phyloP scores from a whole-genome alignment of 2,113 vertebrate species.

The Microtus montanus region DNA sequence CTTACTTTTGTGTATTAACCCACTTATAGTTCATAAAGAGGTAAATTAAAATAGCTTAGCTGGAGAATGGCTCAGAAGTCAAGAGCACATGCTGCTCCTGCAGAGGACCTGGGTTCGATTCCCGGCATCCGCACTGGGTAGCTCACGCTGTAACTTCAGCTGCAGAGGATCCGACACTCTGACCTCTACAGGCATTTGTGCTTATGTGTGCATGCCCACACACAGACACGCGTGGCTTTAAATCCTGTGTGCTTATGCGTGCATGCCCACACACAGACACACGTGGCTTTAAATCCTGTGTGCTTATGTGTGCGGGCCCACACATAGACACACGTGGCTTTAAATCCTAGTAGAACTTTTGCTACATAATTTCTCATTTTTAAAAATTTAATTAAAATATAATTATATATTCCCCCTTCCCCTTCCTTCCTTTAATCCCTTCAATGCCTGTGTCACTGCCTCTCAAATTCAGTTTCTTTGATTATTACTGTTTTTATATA shows the following conservation, averaged over 20 bases:
- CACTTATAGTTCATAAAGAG: conserved; percentile 15
- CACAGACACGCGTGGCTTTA: background rate
- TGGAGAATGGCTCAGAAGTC: no score
- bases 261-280: background rate
- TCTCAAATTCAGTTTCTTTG: background rate
- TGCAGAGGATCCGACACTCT: background rate
- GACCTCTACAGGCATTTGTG: background rate
- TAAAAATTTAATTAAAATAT: background rate
- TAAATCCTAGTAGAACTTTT: background rate
- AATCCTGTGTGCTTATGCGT: no score
- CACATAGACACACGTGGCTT: background rate
- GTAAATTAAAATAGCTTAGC: conserved; percentile 15
- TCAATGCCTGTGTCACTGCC: background rate
- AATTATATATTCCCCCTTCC: background rate
- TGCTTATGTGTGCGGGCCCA: no score
- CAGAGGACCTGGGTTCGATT: background rate
- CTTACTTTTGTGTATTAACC: conserved; percentile 8
- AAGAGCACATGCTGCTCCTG: background rate
- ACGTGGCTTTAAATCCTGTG: no score
- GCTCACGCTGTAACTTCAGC: background rate
- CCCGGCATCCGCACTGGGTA: no score
- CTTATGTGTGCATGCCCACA: no score
- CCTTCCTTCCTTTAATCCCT: background rate
- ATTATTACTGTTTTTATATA: background rate
- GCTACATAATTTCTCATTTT: background rate